Base-by-base conservation (phyloP, 2,113 vertebrate genomes). In the Syngnathus floridae region DNA sequence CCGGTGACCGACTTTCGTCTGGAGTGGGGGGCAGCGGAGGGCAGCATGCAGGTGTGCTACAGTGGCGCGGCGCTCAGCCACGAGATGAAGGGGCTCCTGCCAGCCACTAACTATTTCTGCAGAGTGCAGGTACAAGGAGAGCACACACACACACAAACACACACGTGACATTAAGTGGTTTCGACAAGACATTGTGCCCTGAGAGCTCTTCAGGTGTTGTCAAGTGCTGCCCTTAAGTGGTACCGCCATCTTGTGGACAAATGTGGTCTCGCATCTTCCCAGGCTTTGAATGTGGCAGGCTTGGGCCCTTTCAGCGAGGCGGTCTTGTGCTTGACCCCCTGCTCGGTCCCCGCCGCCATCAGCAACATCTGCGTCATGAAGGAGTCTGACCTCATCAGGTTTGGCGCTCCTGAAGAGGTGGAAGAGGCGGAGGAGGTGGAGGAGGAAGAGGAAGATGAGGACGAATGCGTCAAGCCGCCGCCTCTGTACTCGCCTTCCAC, bases 11-110 rank as follows among this genome's bases (percentile, higher is more conserved):
- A 99, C 79, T 98, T 92, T 78, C 92, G 95, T 1, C 73, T 98
- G 66, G 96, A 99, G 80, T 98, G 96, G 96, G 96, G 96, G 0
- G 93, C 93, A 1, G 93, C 94, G 40, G 95, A 99, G 83, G 95
- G 96, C 67, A 90, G 84, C 83, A 95, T 97, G 95, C 94, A 95
- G 85, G 83, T 91, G 65, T 93, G 92, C 71, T 98, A 97, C 68
- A 94, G 86, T 22, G 96, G 96, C 4, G 82, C 93, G 13, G 90
- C 86, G 19, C 88, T 93, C 69, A 90, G 64, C 82, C 93, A 94
- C 48, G 96, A 99, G 84, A 82, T 97, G 73, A 96, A 93, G 84
- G 95, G 96, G 21, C 93, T 99, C 75, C 90, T 90, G 46, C 96
- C 96, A 73, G 94, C 96, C 57, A 94, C 93, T 60, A 90, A 89